Evolutionary conservation across 2,888 invertebrate species (phyloP).

Genomic region (Unio pictorum): DNA sequence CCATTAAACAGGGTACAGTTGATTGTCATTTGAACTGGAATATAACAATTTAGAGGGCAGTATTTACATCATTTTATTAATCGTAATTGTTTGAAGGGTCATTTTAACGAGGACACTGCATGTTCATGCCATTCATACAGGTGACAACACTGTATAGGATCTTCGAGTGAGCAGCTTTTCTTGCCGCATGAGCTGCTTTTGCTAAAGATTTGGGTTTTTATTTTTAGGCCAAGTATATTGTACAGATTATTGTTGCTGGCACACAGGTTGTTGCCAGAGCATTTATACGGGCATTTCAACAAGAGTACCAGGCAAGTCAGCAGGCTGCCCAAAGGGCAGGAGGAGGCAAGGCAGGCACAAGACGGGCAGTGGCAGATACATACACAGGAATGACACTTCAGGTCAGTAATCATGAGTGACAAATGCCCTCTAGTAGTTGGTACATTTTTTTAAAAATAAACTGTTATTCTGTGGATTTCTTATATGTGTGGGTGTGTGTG

Average conservation of each 20-base stretch:
- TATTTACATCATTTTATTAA: no score
- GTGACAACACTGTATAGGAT: no score
- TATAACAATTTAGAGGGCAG: no score
- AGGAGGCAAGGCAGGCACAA: constrained; percentile 48
- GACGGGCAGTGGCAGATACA: constrained; percentile 59
- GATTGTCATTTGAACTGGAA: no score
- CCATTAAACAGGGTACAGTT: no score
- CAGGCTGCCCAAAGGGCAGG: constrained; percentile 64
- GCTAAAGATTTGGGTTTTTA: background rate
- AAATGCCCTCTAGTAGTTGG: background rate
- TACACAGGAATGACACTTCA: constrained; percentile 80
- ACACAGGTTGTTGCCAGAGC: constrained; percentile 91
- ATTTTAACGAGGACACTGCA: no score
- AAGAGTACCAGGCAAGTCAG: constrained; percentile 71
- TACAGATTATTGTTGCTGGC: constrained; percentile 91
- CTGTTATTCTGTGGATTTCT: no score
- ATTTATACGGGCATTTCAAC: constrained; percentile 89
- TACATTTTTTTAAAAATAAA: background rate
- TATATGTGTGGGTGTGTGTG: no score
- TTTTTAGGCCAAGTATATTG: constrained; percentile 87
- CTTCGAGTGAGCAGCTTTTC: no score
- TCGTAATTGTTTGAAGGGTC: no score
- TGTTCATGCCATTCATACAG: no score
- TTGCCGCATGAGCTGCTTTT: background rate
- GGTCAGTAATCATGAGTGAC: constrained; percentile 45